These are phyloP conservation scores for Dolomedes plantarius DNA, from an alignment of 2,888 invertebrate species.

Conservation along the genomic window DNA sequence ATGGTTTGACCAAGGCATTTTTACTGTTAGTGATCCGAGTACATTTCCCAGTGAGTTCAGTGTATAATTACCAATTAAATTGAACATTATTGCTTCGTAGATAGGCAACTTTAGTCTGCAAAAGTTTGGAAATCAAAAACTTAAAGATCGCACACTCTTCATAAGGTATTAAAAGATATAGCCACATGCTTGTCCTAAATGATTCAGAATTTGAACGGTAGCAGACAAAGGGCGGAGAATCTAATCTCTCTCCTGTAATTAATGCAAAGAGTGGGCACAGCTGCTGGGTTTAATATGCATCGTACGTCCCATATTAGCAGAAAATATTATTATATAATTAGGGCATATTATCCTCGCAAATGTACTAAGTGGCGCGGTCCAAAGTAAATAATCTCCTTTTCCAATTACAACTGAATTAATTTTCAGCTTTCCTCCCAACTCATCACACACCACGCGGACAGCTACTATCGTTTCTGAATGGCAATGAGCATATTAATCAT, in stretches of 20 bases:
- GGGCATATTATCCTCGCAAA: background rate
- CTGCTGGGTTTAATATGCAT: background rate
- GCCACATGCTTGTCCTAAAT: too few species aligned
- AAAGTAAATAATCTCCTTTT: background rate
- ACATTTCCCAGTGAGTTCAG: too few species aligned
- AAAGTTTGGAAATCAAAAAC: too few species aligned
- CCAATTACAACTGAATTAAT: background rate
- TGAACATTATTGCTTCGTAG: too few species aligned
- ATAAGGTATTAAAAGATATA: too few species aligned
- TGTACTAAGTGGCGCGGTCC: background rate
- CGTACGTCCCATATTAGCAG: background rate
- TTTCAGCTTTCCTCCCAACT: background rate
- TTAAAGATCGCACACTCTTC: too few species aligned
- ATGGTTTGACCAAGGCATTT: too few species aligned
- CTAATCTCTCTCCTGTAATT: background rate
- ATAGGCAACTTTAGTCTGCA: too few species aligned
- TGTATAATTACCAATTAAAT: too few species aligned
- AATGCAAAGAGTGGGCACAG: background rate
- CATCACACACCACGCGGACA: background rate
- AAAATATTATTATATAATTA: conserved; percentile 4
- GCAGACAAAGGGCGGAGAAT: background rate
- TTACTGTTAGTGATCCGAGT: too few species aligned
- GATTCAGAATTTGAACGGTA: background rate
- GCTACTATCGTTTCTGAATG: background rate
- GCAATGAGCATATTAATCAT: background rate